phyloP scores from a whole-genome alignment of 2,113 vertebrate species.

The Osmerus eperlanus region DNA sequence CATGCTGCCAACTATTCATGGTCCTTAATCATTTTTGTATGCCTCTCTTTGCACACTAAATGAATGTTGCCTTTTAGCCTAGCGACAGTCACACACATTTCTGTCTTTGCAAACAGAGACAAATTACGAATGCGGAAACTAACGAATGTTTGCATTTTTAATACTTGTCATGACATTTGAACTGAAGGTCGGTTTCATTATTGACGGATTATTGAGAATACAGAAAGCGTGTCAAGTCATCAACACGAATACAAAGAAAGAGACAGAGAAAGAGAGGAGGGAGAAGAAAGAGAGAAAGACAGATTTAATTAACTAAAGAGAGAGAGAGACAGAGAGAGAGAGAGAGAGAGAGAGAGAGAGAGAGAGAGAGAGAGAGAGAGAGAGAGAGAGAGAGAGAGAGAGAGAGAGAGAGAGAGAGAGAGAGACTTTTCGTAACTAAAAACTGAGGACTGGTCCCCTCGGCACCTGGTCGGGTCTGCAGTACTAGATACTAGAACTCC shows the following conservation, averaged over 20 bases:
- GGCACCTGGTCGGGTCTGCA: too few species aligned
- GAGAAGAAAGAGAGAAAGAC: not conserved
- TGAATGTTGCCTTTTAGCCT: too few species aligned
- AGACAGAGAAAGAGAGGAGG: not conserved
- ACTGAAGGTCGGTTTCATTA: constrained; percentile 24
- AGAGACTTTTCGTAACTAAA: too few species aligned
- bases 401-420: too few species aligned
- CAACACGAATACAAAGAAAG: not conserved
- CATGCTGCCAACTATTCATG: too few species aligned
- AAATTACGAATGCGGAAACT: constrained; percentile 7
- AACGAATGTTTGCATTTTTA: constrained; percentile 17
- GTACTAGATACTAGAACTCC: too few species aligned
- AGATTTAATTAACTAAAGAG: not conserved
- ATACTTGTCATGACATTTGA: constrained; percentile 32
- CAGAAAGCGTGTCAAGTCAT: not conserved
- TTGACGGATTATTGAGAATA: constrained; percentile 16
- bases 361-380: too few species aligned
- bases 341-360: not conserved
- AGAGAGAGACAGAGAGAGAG: not conserved
- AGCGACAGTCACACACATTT: too few species aligned
- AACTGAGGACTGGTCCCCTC: too few species aligned
- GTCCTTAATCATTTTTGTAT: too few species aligned
- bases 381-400: too few species aligned
- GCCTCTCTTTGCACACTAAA: too few species aligned
- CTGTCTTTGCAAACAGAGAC: constrained; percentile 10